Base-by-base conservation (phyloP, 2,888 invertebrate species). In the Petrolisthes manimaculis region DNA sequence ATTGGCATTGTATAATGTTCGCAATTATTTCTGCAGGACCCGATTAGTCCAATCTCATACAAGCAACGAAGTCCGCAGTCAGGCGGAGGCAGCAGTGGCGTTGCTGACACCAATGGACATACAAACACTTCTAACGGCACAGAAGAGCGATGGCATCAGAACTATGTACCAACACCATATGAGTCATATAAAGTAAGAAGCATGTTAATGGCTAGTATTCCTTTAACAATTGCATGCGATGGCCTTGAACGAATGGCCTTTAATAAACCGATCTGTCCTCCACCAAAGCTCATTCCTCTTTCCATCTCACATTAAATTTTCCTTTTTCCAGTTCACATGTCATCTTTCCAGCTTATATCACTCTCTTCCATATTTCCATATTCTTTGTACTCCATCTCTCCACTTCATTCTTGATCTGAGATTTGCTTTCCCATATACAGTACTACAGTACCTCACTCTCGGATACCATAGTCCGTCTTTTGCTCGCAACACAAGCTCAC, bases 101-200 rank as follows among this genome's bases (percentile, higher is more conserved):
- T n/a, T n/a, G 21, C 55, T 8, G 56, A 67, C 71, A 79, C 69
- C 12, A 86, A 86, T 51, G 83, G 75, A 8, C 53, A 69, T 54
- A 79, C 67, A 67, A 74, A 80, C 56, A 80, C 61, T n/a, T 54
- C 75, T 67, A 86, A 86, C 74, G 86, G 79, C 55, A 51, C 75
- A 51, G 89, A 86, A 21, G 88, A 84, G 21, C 83, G 83, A 37
- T 90, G 90, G 90, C 75, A 83, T 14, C 81, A 74, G 54, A 90
- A 89, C 86, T 90, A 90, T 82, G 90, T 90, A n/a, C 84, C 90
- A 14, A 86, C 89, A n/a, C 82, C 87, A 37, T 86, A 86, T 61
- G 86, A 90, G 5, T 55, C 83, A 4, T 75, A 82, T 78, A 84
- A 83, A 74, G 88, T 86, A 56, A 12, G 77, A 67, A 18, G 21